Base-by-base conservation (phyloP, 2,797 vertebrate genomes). In the Bufotes viridis region DNA sequence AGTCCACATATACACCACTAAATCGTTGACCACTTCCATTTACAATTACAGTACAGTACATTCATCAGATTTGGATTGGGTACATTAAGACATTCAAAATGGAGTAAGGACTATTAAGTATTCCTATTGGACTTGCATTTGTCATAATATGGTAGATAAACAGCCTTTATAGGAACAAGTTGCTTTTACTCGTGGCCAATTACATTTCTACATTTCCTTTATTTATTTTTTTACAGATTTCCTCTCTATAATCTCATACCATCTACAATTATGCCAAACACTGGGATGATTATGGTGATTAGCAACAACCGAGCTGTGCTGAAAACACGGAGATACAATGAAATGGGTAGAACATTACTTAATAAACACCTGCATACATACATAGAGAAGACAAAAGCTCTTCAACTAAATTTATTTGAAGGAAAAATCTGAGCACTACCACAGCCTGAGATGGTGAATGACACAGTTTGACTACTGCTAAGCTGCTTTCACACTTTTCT, bases 241-340 rank as follows among this genome's bases (percentile, higher is more conserved):
- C 10, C 17, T 74, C 70, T 49, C 70, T 74, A 22, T 49, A 10
- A 17, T 53, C 72, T 75, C 42, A n/a, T n/a, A n/a, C 20, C 10
- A n/a, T 75, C 11, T 75, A 53, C 72, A 75, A 75, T 75, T 75
- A 75, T 49, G 42, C 42, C 20, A 53, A 51, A 80, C 78, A 80
- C 60, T 60, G 53, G 53, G 49, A 75, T 75, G 72, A 75, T 75
- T 75, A 75, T 51, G 10, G 49, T 75, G 42, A 75, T 51, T 75
- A 51, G 53, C 72, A 75, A 51, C 72, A 49, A 75, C 6, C 1
- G 20, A 75, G 72, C 72, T 4, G 49, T n/a, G 20, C 42, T n/a
- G 42, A n/a, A 53, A 75, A 75, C 10, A 75, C 18, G 53, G 10
- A 75, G 34, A 74, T 42, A 74, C 70, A 74, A 74, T 42, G 34